Percentiles rank a stretch among this genome's conserved stretches.
phyloP scores from a whole-genome alignment of 2,888 invertebrate genomes.

The Cataglyphis cursor region DNA sequence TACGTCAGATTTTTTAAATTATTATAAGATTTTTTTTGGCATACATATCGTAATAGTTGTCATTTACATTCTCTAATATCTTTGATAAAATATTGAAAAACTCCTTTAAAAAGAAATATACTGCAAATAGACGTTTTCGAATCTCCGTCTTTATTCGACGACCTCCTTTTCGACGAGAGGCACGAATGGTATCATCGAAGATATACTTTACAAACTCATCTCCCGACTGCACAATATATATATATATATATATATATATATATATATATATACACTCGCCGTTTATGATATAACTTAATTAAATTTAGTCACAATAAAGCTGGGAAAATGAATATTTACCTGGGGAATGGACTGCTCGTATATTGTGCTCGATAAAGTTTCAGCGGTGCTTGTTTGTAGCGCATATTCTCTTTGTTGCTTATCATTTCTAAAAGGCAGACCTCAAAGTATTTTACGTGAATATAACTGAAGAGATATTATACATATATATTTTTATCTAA shows the following conservation, averaged over 20 bases:
- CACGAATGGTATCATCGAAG: background rate
- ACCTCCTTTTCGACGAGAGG: background rate
- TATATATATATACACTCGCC: background rate
- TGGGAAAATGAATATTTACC: slow-evolving; percentile 24
- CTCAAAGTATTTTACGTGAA: background rate
- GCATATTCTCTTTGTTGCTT: slow-evolving; percentile 5
- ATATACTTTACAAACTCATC: slow-evolving; percentile 34
- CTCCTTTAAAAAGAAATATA: background rate
- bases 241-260: too few relatives aligned
- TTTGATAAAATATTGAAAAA: background rate
- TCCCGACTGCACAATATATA: background rate
- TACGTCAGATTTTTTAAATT: background rate
- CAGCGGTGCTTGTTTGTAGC: background rate
- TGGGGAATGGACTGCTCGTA: slow-evolving; percentile 1
- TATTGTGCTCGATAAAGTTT: slow-evolving; percentile 19
- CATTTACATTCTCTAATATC: background rate
- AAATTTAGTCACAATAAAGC: slow-evolving; percentile 33
- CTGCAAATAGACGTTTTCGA: background rate
- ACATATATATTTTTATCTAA: background rate
- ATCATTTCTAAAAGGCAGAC: background rate
- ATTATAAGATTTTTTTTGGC: background rate
- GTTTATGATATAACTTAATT: slow-evolving; percentile 27
- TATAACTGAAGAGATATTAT: background rate
- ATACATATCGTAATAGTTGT: background rate
- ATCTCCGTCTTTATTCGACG: background rate